A percentile compares a stretch with the other conserved stretches of the same genome.
Evolutionary conservation across 2,888 invertebrate species (phyloP).

Genomic region (Patella caerulea): DNA sequence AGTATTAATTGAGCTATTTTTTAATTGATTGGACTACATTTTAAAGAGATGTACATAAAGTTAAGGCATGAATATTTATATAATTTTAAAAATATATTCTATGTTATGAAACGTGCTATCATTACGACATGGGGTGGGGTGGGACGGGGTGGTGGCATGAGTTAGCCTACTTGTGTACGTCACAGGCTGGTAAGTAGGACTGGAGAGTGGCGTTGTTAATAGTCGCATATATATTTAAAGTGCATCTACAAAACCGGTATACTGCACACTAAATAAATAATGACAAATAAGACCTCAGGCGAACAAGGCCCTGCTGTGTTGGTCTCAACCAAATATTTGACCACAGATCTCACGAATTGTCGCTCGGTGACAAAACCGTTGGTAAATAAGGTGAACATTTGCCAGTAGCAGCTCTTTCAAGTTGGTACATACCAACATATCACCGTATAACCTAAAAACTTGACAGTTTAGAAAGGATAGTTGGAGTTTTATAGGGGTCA

Average conservation of each 20-base stretch:
- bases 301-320: neutral
- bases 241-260: neutral
- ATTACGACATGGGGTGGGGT: too few relatives aligned
- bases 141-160: too few relatives aligned
- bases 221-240: neutral
- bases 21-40: too few relatives aligned
- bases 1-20: too few relatives aligned
- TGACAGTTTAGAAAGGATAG: neutral
- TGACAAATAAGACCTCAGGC: slow-evolving; percentile 2
- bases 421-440: neutral
- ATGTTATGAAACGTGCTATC: too few relatives aligned
- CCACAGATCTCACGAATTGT: slow-evolving; percentile 19
- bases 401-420: slow-evolving; percentile 3
- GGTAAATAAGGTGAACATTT: slow-evolving; percentile 16
- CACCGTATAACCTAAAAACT: neutral
- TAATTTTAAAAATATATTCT: too few relatives aligned
- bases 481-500: too few relatives aligned
- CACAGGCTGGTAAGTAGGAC: too few relatives aligned
- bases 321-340: slow-evolving; percentile 21
- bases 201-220: too few relatives aligned
- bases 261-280: neutral
- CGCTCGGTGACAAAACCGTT: slow-evolving; percentile 16
- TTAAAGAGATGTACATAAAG: too few relatives aligned
- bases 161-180: too few relatives aligned
- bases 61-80: too few relatives aligned